Evolutionary conservation across 2,113 vertebrate genomes (phyloP), one percentile per base, ranked within the genome.

Genomic region (Phaethornis superciliosus): DNA sequence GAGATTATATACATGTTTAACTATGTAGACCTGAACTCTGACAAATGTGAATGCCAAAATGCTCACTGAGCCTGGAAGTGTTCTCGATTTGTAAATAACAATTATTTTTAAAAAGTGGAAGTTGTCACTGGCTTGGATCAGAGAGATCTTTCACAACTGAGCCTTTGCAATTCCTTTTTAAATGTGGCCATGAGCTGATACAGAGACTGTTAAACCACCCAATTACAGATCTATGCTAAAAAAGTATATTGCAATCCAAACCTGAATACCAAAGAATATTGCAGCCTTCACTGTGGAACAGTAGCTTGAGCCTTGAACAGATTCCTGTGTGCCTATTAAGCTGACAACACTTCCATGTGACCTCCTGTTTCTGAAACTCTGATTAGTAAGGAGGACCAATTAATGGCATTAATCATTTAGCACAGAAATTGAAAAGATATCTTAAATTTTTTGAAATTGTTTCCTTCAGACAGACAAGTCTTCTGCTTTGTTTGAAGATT

Each of bases 371-470:
- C 78, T 49, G 75, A 82, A 91, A 86, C 35, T 27, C 56, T 55
- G 44, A 68, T 85, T 76, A 71, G 5, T 12, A 33, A 85, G 58
- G 26, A 84, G 40, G 44, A 67, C 10, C 47, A 64, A 91, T 49
- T 68, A 91, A 75, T 85, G 21, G 28, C n/a, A 72, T 62, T 82
- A 60, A 65, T 81, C 68, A 88, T 80, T 90, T 83, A 88, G 74
- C 55, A 47, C 20, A 58, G 58, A 69, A 90, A 58, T 47, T 81
- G 47, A 65, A 68, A 46, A 47, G 71, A 52, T 26, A 68, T 11
- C 26, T 47, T 47, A 18, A 22, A 19, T 58, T 87, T 58, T 87
- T 52, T 58, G 42, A 58, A 74, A 58, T 71, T 85, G 27, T 49
- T 78, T 64, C 76, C 23, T 81, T 87, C 7, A 64, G 35, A 56